Evolutionary conservation across 2,888 invertebrate species (phyloP).

Genomic region (Eilema griseolum): DNA sequence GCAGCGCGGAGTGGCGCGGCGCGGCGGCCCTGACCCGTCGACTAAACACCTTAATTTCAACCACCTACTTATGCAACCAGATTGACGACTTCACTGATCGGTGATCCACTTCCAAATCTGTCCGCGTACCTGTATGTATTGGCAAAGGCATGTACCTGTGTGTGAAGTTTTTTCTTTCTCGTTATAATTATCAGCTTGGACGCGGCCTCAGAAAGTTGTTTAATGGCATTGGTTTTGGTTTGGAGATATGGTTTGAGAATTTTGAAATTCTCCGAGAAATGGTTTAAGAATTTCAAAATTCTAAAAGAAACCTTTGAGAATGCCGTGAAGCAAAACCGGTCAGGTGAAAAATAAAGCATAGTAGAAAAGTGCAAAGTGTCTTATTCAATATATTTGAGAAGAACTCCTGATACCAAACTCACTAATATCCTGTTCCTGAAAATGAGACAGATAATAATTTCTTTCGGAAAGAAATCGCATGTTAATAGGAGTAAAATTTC

Average conservation of each 20-base stretch:
- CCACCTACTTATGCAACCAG: constrained; percentile 21
- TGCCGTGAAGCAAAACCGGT: too few relatives aligned
- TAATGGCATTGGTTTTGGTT: not conserved
- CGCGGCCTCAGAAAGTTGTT: constrained; percentile 3
- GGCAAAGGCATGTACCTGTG: not conserved
- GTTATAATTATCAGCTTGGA: constrained; percentile 4
- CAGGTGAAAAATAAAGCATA: too few relatives aligned
- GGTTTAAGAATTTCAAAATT: too few relatives aligned
- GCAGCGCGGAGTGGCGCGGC: constrained; percentile 19
- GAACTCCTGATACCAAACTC: too few relatives aligned
- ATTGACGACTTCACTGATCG: constrained; percentile 19
- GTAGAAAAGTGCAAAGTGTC: too few relatives aligned
- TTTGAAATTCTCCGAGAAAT: too few relatives aligned
- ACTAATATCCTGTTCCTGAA: too few relatives aligned
- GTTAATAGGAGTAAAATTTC: too few relatives aligned
- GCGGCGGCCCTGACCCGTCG: constrained; percentile 44
- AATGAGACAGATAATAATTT: too few relatives aligned
- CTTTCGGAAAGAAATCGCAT: too few relatives aligned
- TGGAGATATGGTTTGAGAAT: not conserved
- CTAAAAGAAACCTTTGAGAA: too few relatives aligned
- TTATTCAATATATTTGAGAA: too few relatives aligned
- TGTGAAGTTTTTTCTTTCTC: constrained; percentile 11
- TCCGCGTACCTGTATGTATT: not conserved
- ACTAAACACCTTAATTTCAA: constrained; percentile 18
- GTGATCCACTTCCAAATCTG: constrained; percentile 18